These are phyloP conservation scores for Sialis lutaria DNA, from an alignment of 2,888 invertebrate genomes.

Conservation along the genomic window DNA sequence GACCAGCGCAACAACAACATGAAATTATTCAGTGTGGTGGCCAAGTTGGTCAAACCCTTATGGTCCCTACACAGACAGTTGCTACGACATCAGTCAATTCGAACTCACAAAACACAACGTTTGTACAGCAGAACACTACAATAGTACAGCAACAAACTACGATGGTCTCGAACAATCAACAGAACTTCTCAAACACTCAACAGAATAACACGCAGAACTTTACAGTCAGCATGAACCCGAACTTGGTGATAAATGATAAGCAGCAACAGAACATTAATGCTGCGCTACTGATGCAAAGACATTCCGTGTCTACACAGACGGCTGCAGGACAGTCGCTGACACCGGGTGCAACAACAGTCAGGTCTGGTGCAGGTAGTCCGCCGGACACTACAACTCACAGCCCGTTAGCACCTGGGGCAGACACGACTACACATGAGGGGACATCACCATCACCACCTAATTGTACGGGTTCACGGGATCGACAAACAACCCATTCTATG, in stretches of 20 bases:
- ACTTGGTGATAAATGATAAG: conserved; percentile 9
- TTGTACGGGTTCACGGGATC: conserved; percentile 17
- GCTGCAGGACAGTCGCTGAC: conserved; percentile 33
- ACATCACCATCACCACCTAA: conserved; percentile 25
- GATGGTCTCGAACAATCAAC: conserved; percentile 52
- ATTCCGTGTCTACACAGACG: conserved; percentile 63
- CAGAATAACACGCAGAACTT: conserved; percentile 21
- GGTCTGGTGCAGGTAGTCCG: conserved; percentile 39
- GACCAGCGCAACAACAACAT: conserved; percentile 27
- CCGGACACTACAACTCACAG: conserved; percentile 77
- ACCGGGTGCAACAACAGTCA: conserved; percentile 21
- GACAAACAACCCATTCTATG: conserved; percentile 25
- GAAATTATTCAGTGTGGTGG: conserved; percentile 56
- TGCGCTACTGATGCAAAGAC: conserved; percentile 22
- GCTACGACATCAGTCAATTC: conserved; percentile 33
- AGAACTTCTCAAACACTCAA: conserved; percentile 25
- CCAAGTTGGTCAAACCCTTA: conserved; percentile 48
- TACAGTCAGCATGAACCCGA: conserved; percentile 26
- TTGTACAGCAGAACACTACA: conserved; percentile 71
- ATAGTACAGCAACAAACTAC: conserved; percentile 71
- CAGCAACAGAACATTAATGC: conserved; percentile 13
- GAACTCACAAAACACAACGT: conserved; percentile 47
- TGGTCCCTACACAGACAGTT: conserved; percentile 45
- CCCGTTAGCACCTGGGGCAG: conserved; percentile 46
- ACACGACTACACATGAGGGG: conserved; percentile 27